Evolutionary conservation across 2,888 invertebrate species (phyloP).

Genomic region (Drosophila setosimentum): DNA sequence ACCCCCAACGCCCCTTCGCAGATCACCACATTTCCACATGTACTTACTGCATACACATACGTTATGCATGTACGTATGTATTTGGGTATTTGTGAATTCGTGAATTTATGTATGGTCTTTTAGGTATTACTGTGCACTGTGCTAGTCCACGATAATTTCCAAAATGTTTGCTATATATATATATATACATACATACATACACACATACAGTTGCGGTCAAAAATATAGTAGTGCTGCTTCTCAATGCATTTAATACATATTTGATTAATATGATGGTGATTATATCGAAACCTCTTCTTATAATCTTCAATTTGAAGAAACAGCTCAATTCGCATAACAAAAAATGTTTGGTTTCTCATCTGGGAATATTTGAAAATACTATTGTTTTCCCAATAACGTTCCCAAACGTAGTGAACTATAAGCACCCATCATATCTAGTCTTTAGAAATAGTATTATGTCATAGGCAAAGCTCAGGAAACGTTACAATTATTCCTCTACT

Average conservation of each 20-base stretch:
- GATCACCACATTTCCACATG: neutral
- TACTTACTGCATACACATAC: neutral
- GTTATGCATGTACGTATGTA: neutral
- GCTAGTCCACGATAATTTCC: neutral
- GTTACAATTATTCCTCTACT: neutral
- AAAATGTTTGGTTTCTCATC: neutral
- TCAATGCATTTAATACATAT: neutral
- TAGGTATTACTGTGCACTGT: neutral
- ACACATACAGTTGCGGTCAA: neutral
- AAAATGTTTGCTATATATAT: neutral
- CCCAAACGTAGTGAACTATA: neutral
- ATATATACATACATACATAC: neutral
- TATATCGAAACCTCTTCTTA: no score
- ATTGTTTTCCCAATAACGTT: neutral
- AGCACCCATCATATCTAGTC: no score
- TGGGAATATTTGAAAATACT: neutral
- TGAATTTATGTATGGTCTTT: neutral
- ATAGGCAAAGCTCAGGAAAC: no score
- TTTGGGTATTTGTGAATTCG: neutral
- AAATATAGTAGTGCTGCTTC: neutral
- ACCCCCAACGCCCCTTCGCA: accelerated
- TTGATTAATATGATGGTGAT: no score
- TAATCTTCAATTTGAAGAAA: no score
- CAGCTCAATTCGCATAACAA: no score
- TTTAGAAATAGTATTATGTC: no score